These are phyloP conservation scores for Lophochroa leadbeateri DNA, from an alignment of 2,113 vertebrate genomes.

Conservation along the genomic window DNA sequence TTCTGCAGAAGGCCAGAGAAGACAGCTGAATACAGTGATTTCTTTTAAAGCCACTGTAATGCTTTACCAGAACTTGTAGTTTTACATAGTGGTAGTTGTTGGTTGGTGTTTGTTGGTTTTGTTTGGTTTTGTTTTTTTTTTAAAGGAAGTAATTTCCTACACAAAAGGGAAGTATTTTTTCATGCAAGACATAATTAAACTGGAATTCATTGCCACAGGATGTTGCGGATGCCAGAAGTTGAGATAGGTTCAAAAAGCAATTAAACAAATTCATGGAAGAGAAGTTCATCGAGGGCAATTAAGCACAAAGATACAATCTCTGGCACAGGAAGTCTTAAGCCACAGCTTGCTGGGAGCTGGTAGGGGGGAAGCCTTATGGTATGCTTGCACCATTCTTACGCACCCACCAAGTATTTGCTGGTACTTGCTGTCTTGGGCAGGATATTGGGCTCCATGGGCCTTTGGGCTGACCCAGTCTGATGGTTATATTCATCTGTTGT, in stretches of 20 bases:
- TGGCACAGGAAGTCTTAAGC: constrained; percentile 64
- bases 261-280: constrained; percentile 67
- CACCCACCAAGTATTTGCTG: neutral
- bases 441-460: neutral
- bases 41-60: neutral
- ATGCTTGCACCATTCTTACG: neutral
- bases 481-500: neutral
- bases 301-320: constrained; percentile 63
- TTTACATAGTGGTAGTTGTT: neutral
- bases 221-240: constrained; percentile 65
- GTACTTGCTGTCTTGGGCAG: neutral
- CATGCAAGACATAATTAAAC: constrained; percentile 63
- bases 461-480: neutral
- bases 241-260: constrained; percentile 63
- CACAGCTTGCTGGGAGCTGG: constrained; percentile 55
- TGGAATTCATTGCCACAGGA: constrained; percentile 69
- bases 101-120: neutral
- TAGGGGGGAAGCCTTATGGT: constrained; percentile 22
- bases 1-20: neutral
- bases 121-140: neutral
- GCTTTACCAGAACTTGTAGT: neutral
- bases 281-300: constrained; percentile 67
- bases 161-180: constrained; percentile 65
- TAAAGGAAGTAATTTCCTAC: constrained; percentile 59
- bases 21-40: neutral